Base-by-base conservation (phyloP, 2,113 vertebrate genomes). In the Mobula birostris region DNA sequence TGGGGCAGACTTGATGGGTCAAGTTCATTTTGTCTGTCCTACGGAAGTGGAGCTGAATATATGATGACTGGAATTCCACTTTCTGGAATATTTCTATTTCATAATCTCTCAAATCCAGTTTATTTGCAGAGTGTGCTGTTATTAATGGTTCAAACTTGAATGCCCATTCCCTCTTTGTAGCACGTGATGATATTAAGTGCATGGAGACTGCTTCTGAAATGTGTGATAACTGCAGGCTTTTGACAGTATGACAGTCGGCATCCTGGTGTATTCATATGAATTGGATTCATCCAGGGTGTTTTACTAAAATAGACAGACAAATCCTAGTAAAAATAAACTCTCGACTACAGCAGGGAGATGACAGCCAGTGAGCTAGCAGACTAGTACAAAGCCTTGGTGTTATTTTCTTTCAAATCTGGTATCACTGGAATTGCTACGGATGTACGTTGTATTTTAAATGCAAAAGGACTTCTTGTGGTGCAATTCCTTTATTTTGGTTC, bases 231-330 rank as follows among this genome's bases (percentile, higher is more conserved):
- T 56, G 12, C 66, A 74, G 68, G 90, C 91, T 93, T 32, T 56
- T 74, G 36, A 93, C 91, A 93, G 91, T 93, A 93, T 74, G 91
- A 93, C 70, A 74, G 91, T 68, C 76, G 70, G 91, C 91, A 76
- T 74, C 21, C 36, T 0, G 36, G 61, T 48, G 27, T 36, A 74
- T 56, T 74, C 19, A 56, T 27, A 48, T 70, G 14, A 92, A 72
- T 91, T 72, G 90, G 66, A 40, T 24, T 76, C 21, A 74, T 72
- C 91, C 12, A 11, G 74, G 36, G 74, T 93, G 19, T 19, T n/a
- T 88, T 88, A 9, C 63, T 88, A 63, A 88, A 88, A 36, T 56
- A 72, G 70, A 32, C 21, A 76, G 70, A 32, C 21, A 76, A 92
- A 92, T 40, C 90, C 14, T 74, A 74, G 36, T 40, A 74, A 93